A percentile compares a stretch with the other conserved stretches of the same genome.
Conservation (phyloP, 64 coral and sea anemone species). For the Hydrozoanthus tunicans region DNA sequence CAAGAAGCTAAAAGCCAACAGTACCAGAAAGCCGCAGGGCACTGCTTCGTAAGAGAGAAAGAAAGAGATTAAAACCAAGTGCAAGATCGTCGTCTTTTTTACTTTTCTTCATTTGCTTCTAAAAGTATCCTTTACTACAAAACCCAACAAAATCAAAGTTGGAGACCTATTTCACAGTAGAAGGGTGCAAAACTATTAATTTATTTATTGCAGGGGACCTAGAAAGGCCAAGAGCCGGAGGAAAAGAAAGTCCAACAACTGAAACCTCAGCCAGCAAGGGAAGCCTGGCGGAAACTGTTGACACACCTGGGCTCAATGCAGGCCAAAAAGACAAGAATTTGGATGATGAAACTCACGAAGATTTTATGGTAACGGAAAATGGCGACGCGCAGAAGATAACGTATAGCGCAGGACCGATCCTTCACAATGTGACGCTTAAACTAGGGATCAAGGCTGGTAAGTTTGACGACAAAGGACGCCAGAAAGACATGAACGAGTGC, state of each 20-base stretch:
- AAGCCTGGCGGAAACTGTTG: conserved; percentile 2
- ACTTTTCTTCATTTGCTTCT: no score
- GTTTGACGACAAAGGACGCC: conserved; percentile 73
- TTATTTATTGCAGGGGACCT: conserved; percentile 4
- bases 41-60: no score
- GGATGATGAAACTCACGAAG: conserved; percentile 59
- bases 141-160: no score
- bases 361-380: conserved; percentile 73
- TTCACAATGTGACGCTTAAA: conserved; percentile 79
- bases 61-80: no score
- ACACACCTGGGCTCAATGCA: conserved; percentile 2
- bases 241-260: conserved; percentile 34
- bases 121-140: no score
- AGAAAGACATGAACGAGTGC: conserved; percentile 69
- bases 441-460: conserved; percentile 77
- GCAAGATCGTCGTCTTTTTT: no score
- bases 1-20: no score
- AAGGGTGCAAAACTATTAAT: neutral
- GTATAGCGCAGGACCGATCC: conserved; percentile 66
- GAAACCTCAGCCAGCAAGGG: conserved; percentile 40
- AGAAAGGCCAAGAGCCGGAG: neutral
- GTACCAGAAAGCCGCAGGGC: no score
- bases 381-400: conserved; percentile 67
- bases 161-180: no score
- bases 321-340: neutral